These are phyloP conservation scores for Pedetes capensis DNA, from an alignment of 2,113 vertebrate species.

Conservation along the genomic window DNA sequence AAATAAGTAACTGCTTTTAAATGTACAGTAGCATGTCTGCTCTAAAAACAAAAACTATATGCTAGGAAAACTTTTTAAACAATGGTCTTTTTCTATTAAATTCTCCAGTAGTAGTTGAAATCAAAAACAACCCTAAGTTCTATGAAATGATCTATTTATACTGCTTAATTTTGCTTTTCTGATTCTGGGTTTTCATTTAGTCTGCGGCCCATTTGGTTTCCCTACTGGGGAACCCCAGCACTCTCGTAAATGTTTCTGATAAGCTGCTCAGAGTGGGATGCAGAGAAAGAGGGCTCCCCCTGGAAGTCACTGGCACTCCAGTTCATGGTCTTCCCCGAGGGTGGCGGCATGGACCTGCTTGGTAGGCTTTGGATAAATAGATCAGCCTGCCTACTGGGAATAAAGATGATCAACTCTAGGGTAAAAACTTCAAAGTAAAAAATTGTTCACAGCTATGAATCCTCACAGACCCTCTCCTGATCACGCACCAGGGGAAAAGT, in stretches of 20 bases:
- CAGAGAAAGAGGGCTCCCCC: not conserved
- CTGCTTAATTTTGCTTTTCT: constrained; percentile 36
- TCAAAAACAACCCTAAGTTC: constrained; percentile 52
- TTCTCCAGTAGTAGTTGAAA: constrained; percentile 61
- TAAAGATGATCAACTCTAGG: constrained; percentile 21
- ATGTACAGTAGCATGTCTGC: constrained; percentile 62
- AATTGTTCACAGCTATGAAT: not conserved
- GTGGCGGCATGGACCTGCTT: not conserved
- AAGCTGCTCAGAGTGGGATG: not conserved
- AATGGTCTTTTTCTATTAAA: constrained; percentile 52
- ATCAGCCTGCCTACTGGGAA: not conserved
- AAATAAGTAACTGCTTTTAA: constrained; percentile 67
- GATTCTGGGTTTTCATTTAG: not conserved
- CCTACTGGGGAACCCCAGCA: not conserved
- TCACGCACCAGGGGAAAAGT: not conserved
- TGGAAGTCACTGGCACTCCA: not conserved
- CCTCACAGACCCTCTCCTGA: not conserved
- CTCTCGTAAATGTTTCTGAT: not conserved
- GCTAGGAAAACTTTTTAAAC: constrained; percentile 48
- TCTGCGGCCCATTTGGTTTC: constrained; percentile 26
- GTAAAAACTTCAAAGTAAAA: not conserved
- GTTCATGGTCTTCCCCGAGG: not conserved
- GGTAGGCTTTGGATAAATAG: not conserved
- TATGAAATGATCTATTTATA: constrained; percentile 40
- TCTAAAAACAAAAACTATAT: constrained; percentile 54